Percentiles rank a stretch among this genome's conserved stretches.
Conservation (phyloP, 2,888 invertebrate genomes). For the Kuschelorhynchus macadamiae region DNA sequence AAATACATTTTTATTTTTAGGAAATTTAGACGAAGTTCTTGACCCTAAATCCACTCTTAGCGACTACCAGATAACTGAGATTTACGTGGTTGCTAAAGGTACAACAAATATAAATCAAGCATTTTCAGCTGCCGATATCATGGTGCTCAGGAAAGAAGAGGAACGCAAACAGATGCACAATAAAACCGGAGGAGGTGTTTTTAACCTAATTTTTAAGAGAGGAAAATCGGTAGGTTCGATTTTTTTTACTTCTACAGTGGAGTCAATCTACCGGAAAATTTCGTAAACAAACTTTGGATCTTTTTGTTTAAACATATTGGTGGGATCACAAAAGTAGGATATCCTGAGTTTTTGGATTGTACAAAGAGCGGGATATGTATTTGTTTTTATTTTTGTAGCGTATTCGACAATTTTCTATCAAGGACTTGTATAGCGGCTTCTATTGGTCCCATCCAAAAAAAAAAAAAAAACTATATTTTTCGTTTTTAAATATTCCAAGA, state of each 20-base stretch:
- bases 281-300: too few relatives aligned
- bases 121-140: constrained; percentile 70
- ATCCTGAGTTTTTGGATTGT: too few relatives aligned
- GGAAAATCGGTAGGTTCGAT: constrained; percentile 65
- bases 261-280: too few relatives aligned
- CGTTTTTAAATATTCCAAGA: too few relatives aligned
- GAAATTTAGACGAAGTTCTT: constrained; percentile 74
- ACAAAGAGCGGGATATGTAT: too few relatives aligned
- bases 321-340: too few relatives aligned
- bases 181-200: constrained; percentile 70
- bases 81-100: constrained; percentile 73
- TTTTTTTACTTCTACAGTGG: background rate
- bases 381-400: too few relatives aligned
- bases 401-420: too few relatives aligned
- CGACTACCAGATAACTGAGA: constrained; percentile 77
- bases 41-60: constrained; percentile 73
- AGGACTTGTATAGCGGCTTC: too few relatives aligned
- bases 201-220: constrained; percentile 71
- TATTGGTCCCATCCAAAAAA: too few relatives aligned
- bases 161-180: constrained; percentile 72
- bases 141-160: constrained; percentile 73
- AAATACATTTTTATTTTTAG: constrained; percentile 66
- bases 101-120: constrained; percentile 69
- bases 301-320: too few relatives aligned
- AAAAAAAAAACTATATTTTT: too few relatives aligned